phyloP scores from a whole-genome alignment of 2,888 invertebrate genomes.

The Melikaiella ostensackeni region DNA sequence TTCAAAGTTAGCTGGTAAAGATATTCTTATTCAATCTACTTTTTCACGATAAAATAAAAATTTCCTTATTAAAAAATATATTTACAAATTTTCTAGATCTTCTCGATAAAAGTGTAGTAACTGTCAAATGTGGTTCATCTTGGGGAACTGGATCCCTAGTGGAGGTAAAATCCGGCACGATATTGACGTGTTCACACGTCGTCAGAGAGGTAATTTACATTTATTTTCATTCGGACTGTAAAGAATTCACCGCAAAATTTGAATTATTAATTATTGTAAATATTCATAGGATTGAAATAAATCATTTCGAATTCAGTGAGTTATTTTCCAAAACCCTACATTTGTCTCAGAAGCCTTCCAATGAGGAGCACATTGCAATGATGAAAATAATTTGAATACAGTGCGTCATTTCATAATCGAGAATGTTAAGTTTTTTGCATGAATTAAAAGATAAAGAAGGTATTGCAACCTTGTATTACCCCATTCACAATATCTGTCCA shows the following conservation, averaged over 20 bases:
- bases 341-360: no score
- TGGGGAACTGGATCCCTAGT: conserved; percentile 83
- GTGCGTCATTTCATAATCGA: no score
- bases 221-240: neutral
- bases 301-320: neutral
- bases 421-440: no score
- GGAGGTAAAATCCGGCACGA: conserved; percentile 76
- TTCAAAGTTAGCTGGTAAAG: conserved; percentile 21
- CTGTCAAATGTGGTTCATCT: conserved; percentile 80
- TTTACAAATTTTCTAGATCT: conserved; percentile 75
- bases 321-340: neutral
- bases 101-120: conserved; percentile 79
- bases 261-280: neutral
- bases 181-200: conserved; percentile 83
- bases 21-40: no score
- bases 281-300: neutral
- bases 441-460: no score
- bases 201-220: conserved; percentile 76
- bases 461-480: no score
- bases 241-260: neutral
- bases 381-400: no score
- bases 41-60: neutral
- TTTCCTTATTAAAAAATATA: neutral
- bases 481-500: no score
- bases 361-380: no score